A percentile compares a stretch with the other conserved stretches of the same genome.
Evolutionary conservation across 1,140 invertebrate species (phyloP).

Genomic region (Scaptodrosophila lebanonensis): DNA sequence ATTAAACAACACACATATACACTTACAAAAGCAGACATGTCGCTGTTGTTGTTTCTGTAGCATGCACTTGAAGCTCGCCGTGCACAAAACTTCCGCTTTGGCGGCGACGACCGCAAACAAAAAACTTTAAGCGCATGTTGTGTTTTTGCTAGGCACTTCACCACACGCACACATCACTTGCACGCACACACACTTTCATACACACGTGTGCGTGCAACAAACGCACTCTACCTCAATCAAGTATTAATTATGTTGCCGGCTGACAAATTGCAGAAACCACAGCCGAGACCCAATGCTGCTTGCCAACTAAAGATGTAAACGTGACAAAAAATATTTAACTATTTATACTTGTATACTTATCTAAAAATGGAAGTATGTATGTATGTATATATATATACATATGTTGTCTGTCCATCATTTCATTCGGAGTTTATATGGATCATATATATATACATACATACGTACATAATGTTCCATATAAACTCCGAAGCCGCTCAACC

Average conservation of each 20-base stretch:
- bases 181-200: background rate
- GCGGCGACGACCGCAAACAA: constrained; percentile 3
- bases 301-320: too few relatives aligned
- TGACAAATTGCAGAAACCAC: constrained; percentile 37
- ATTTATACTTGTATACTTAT: too few relatives aligned
- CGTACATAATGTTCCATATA: too few relatives aligned
- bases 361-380: too few relatives aligned
- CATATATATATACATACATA: too few relatives aligned
- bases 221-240: constrained; percentile 44
- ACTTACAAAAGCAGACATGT: constrained; percentile 13
- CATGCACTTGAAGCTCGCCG: constrained; percentile 33
- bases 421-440: too few relatives aligned
- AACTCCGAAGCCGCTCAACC: too few relatives aligned
- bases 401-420: too few relatives aligned
- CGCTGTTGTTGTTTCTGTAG: constrained; percentile 11
- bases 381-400: too few relatives aligned
- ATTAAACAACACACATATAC: constrained; percentile 44
- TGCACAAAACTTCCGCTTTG: constrained; percentile 8
- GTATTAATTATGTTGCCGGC: constrained; percentile 50
- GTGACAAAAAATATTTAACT: too few relatives aligned
- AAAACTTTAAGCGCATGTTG: constrained; percentile 32
- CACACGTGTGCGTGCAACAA: constrained; percentile 1
- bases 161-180: constrained; percentile 2
- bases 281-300: constrained; percentile 1
- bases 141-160: constrained; percentile 36